Evolutionary conservation across 1,140 invertebrate genomes (phyloP).

Genomic region (Sipha flava): DNA sequence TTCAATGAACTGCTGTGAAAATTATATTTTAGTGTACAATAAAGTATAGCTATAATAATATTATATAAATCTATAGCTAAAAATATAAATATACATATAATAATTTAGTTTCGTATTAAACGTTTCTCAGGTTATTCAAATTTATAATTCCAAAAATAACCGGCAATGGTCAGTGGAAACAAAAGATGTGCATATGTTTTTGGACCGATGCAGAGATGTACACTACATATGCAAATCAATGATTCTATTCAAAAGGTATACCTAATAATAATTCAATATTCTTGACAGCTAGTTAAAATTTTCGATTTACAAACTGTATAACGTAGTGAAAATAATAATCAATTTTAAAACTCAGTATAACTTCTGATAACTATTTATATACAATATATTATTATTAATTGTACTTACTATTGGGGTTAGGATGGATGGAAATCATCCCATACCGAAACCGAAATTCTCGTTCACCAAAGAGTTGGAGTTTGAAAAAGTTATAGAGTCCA

Average conservation of each 20-base stretch:
- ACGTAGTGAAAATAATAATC: too few relatives aligned
- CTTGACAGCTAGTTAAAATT: too few relatives aligned
- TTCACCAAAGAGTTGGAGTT: background rate
- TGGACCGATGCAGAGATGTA: constrained; percentile 19
- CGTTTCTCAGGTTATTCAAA: background rate
- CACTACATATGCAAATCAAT: background rate
- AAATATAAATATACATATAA: too few relatives aligned
- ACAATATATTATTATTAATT: too few relatives aligned
- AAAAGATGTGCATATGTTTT: background rate
- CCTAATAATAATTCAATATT: too few relatives aligned
- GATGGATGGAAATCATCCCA: background rate
- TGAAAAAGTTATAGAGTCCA: background rate
- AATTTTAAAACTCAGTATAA: too few relatives aligned
- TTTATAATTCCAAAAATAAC: background rate
- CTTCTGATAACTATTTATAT: too few relatives aligned
- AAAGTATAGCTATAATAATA: too few relatives aligned
- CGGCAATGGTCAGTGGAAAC: background rate
- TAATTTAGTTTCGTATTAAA: too few relatives aligned
- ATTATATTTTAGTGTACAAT: background rate
- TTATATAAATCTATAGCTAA: too few relatives aligned
- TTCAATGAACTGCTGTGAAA: background rate
- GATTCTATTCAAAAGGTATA: background rate
- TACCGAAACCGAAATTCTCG: constrained; percentile 15
- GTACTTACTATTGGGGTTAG: too few relatives aligned
- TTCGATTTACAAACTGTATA: too few relatives aligned